Conservation (phyloP, 1,140 invertebrate genomes). For the Euwallacea similis region DNA sequence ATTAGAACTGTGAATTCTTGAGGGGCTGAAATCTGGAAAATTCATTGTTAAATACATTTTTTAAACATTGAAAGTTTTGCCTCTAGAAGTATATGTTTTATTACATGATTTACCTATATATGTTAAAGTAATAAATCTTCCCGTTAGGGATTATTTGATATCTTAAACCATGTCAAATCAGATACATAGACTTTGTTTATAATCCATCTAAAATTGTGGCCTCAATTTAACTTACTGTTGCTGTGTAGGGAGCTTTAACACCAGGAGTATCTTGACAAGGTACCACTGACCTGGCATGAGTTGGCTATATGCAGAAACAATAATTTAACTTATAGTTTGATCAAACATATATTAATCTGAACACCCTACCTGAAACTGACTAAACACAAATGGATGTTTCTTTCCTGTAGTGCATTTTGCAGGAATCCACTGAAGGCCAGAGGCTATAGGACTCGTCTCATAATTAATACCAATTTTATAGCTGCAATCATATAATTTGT, state of each 20-base stretch:
- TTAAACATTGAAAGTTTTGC: too few species aligned
- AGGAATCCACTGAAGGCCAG: slow-evolving; percentile 87
- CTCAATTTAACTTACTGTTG: slow-evolving; percentile 63
- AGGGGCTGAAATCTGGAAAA: slow-evolving; percentile 69
- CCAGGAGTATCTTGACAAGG: slow-evolving; percentile 94
- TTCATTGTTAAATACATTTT: too few species aligned
- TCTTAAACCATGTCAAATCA: too few species aligned
- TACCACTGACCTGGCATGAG: slow-evolving; percentile 83
- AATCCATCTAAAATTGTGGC: too few species aligned
- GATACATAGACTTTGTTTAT: too few species aligned
- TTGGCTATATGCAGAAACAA: slow-evolving; percentile 65
- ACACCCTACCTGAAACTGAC: slow-evolving; percentile 79
- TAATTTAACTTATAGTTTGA: background rate
- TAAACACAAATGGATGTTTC: slow-evolving; percentile 87
- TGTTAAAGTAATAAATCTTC: background rate
- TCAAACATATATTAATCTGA: background rate
- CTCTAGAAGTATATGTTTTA: too few species aligned
- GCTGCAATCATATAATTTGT: slow-evolving; percentile 25
- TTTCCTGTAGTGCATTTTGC: slow-evolving; percentile 87
- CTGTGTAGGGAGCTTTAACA: slow-evolving; percentile 87
- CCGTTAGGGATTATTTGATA: too few species aligned
- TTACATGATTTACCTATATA: background rate
- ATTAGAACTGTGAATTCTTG: slow-evolving; percentile 80
- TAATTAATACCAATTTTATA: slow-evolving; percentile 64
- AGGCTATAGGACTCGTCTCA: slow-evolving; percentile 70